These are phyloP conservation scores for Tringa solitaria DNA, from an alignment of 2,113 vertebrate species.

Conservation along the genomic window DNA sequence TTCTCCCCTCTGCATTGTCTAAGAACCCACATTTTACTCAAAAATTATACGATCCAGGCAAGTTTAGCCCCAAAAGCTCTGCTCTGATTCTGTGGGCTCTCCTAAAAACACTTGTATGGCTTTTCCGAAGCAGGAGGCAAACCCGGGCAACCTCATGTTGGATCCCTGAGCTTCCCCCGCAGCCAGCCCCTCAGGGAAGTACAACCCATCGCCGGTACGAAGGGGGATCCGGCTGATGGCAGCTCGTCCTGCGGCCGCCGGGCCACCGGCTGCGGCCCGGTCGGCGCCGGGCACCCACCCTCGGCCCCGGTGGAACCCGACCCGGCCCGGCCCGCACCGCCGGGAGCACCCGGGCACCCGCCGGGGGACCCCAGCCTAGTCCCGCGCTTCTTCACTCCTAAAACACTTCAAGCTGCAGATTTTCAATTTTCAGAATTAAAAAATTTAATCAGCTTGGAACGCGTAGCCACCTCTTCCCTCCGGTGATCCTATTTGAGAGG, in stretches of 20 bases:
- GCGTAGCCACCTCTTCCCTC: not conserved
- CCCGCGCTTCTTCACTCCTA: not conserved
- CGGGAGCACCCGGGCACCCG: not conserved
- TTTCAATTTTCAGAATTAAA: rapidly evolving
- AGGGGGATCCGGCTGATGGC: rapidly evolving
- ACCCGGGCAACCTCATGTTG: rapidly evolving
- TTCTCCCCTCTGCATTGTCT: rapidly evolving
- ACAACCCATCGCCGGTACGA: rapidly evolving
- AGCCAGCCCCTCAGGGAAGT: not conserved
- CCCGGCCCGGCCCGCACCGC: not conserved
- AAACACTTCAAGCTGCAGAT: not conserved
- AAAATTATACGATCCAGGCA: rapidly evolving
- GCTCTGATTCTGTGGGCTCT: not conserved
- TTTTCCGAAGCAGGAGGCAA: not conserved
- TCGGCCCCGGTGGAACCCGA: no score
- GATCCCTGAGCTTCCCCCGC: no score
- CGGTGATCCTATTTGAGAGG: rapidly evolving
- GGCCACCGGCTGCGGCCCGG: not conserved
- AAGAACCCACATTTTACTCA: not conserved
- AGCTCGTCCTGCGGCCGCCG: not conserved
- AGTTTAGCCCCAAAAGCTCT: not conserved
- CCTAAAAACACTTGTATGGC: not conserved
- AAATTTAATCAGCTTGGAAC: not conserved
- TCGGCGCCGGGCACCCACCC: no score
- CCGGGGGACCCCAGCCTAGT: not conserved